Percentiles rank a stretch among this genome's conserved stretches.
Evolutionary conservation across 2,888 invertebrate species (phyloP).

Genomic region (Drosophila siamana): DNA sequence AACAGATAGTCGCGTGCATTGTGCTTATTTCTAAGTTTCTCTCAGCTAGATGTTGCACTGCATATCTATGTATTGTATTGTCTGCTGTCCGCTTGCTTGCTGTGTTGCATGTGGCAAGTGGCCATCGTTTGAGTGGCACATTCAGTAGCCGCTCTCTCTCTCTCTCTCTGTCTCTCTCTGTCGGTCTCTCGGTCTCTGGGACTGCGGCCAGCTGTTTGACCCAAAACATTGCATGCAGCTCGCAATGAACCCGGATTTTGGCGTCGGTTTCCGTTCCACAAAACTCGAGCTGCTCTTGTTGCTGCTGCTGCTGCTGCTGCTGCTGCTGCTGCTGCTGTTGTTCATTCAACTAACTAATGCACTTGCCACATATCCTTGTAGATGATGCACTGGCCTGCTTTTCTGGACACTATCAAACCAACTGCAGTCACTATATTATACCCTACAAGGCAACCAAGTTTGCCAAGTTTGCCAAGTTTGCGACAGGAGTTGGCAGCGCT

Average conservation of each 20-base stretch:
- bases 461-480: no score
- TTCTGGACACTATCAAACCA: slow-evolving; percentile 3
- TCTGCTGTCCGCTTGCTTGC: slow-evolving; percentile 15
- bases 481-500: no score
- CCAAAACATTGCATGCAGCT: slow-evolving; percentile 50
- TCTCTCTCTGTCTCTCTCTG: slow-evolving; percentile 14
- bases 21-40: slow-evolving; percentile 53
- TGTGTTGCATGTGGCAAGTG: slow-evolving; percentile 7
- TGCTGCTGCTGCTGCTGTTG: slow-evolving; percentile 6
- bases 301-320: background rate
- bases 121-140: slow-evolving; percentile 6
- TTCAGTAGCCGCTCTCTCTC: background rate
- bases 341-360: slow-evolving; percentile 42
- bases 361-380: slow-evolving; percentile 38
- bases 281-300: slow-evolving; percentile 3
- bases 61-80: slow-evolving; percentile 17
- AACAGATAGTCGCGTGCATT: slow-evolving; percentile 66
- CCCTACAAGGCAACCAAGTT: background rate
- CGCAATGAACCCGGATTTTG: slow-evolving; percentile 31
- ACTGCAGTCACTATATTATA: background rate
- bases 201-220: slow-evolving; percentile 49
- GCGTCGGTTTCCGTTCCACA: slow-evolving; percentile 14
- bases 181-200: background rate
- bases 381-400: slow-evolving; percentile 23
- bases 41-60: background rate